These are phyloP conservation scores for Augochlorella aurata DNA, from an alignment of 2,888 invertebrate species.

Conservation along the genomic window DNA sequence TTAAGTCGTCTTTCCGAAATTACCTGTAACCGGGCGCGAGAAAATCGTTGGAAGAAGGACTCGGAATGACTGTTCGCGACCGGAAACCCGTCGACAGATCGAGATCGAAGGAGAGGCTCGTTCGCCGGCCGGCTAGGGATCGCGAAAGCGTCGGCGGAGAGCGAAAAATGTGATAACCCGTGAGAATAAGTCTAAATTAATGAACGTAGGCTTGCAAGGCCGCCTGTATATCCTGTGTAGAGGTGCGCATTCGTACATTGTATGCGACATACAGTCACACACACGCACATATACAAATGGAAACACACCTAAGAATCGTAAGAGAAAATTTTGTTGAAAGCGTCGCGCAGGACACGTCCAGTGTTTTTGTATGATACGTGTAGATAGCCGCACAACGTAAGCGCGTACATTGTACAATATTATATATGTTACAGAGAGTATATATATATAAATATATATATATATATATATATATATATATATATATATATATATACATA, in stretches of 20 bases:
- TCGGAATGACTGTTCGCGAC: constrained; percentile 5
- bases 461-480: constrained; percentile 63
- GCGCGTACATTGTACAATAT: constrained; percentile 78
- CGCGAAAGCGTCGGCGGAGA: constrained; percentile 54
- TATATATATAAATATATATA: constrained; percentile 66
- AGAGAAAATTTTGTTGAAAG: constrained; percentile 40
- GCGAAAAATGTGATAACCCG: constrained; percentile 78
- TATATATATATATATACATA: constrained; percentile 57
- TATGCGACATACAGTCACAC: not conserved
- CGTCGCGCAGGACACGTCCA: constrained; percentile 69
- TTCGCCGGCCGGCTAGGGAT: constrained; percentile 29
- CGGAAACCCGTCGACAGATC: constrained; percentile 8
- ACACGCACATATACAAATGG: not conserved
- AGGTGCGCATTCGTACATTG: constrained; percentile 18
- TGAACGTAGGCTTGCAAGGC: constrained; percentile 60
- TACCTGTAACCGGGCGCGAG: not conserved
- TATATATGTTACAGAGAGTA: constrained; percentile 78
- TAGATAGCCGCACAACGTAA: constrained; percentile 79
- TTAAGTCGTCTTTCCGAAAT: too few relatives aligned
- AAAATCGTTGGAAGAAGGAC: not conserved
- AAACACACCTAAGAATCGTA: constrained; percentile 5
- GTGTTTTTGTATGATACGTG: constrained; percentile 79
- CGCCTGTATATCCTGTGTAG: constrained; percentile 32
- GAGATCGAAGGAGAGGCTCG: not conserved
- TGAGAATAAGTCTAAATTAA: constrained; percentile 71